Percentiles rank a stretch among this genome's conserved stretches.
These are phyloP conservation scores for Zaprionus bogoriensis DNA, from an alignment of 2,888 invertebrate genomes.

Conservation along the genomic window DNA sequence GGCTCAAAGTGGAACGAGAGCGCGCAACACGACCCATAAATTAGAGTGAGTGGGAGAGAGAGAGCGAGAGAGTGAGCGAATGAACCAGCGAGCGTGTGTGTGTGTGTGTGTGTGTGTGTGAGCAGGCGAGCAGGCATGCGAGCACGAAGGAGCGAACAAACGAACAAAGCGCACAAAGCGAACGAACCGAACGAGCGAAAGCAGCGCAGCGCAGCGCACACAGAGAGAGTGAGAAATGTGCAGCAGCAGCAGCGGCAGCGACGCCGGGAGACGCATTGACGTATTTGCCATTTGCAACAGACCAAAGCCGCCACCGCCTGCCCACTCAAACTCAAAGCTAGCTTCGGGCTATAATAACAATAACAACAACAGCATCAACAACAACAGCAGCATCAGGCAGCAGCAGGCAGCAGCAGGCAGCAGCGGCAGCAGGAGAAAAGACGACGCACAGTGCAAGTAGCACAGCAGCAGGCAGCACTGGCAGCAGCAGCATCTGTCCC, in stretches of 20 bases:
- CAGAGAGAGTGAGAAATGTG: not conserved
- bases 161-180: constrained; percentile 20
- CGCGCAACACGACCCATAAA: constrained; percentile 66
- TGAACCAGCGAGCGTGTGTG: not conserved
- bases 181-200: constrained; percentile 12
- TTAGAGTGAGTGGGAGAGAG: constrained; percentile 53
- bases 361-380: constrained; percentile 28
- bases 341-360: constrained; percentile 47
- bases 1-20: constrained; percentile 57
- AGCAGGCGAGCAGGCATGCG: constrained; percentile 18
- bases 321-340: constrained; percentile 44
- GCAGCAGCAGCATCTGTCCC: constrained; percentile 42
- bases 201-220: not conserved
- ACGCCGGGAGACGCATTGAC: constrained; percentile 50
- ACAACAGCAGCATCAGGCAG: constrained; percentile 9
- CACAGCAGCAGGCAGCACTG: constrained; percentile 3
- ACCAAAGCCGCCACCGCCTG: constrained; percentile 29
- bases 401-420: constrained; percentile 10
- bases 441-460: constrained; percentile 39
- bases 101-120: constrained; percentile 28
- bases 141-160: constrained; percentile 21
- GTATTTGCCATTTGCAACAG: constrained; percentile 69
- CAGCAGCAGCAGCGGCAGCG: constrained; percentile 1
- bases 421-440: constrained; percentile 21
- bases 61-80: not conserved